phyloP scores from a whole-genome alignment of 1,140 invertebrate genomes.

The Drosophila navojoa region DNA sequence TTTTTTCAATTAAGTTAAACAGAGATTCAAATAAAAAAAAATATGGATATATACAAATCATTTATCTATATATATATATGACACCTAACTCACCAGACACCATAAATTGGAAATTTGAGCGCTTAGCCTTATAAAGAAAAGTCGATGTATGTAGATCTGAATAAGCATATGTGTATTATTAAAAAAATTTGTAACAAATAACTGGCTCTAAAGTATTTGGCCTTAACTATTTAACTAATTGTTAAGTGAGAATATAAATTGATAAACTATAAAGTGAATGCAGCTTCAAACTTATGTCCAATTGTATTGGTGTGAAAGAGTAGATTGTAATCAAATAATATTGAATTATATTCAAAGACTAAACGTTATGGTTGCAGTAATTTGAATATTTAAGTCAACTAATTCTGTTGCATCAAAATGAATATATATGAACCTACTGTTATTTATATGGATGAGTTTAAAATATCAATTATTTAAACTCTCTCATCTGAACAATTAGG shows the following conservation, averaged over 20 bases:
- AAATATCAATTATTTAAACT: no score
- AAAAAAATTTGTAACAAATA: constrained; percentile 29
- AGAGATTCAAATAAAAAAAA: neutral
- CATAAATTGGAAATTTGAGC: neutral
- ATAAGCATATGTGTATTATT: constrained; percentile 24
- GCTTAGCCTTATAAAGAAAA: constrained; percentile 16
- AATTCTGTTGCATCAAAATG: no score
- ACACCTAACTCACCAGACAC: neutral
- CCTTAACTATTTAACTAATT: constrained; percentile 40
- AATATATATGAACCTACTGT: neutral
- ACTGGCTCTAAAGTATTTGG: constrained; percentile 25
- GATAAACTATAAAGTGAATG: constrained; percentile 4
- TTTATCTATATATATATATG: neutral
- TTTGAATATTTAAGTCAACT: neutral
- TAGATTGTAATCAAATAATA: constrained; percentile 23
- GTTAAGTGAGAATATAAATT: constrained; percentile 15
- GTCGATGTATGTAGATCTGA: constrained; percentile 8
- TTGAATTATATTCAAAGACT: constrained; percentile 22
- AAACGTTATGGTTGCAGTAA: neutral
- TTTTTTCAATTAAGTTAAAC: constrained; percentile 18
- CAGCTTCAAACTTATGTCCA: constrained; percentile 21
- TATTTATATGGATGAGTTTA: neutral
- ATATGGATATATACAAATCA: neutral
- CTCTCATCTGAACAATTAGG: no score
- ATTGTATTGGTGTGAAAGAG: constrained; percentile 25